phyloP scores from a whole-genome alignment of 2,797 vertebrate species.

The Natrix natrix region DNA sequence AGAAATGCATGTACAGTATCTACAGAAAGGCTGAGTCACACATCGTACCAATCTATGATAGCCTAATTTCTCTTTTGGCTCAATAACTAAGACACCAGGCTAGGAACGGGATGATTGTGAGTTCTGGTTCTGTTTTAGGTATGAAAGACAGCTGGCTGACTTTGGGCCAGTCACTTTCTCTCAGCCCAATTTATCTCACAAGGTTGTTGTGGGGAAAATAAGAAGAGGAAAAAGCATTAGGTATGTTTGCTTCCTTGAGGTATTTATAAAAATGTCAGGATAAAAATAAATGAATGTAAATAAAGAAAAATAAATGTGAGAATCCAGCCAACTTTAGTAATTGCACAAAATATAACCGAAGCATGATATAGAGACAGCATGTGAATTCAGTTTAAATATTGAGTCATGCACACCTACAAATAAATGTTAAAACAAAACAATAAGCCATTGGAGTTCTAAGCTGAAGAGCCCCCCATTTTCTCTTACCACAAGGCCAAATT shows the following conservation, averaged over 20 bases:
- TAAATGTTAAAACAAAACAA: not conserved
- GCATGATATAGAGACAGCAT: not conserved
- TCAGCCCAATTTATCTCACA: not conserved
- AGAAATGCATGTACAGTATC: not conserved
- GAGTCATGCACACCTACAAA: not conserved
- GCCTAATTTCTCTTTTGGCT: not conserved
- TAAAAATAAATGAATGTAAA: not conserved
- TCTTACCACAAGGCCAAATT: not conserved
- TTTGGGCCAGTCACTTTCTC: not conserved
- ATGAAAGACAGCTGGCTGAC: not conserved
- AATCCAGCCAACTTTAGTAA: not conserved
- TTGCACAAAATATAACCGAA: not conserved
- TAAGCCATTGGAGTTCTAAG: not conserved
- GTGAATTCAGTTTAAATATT: not conserved
- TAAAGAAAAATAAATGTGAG: not conserved
- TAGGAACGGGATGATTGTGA: not conserved
- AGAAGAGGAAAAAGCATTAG: not conserved
- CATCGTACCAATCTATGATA: not conserved
- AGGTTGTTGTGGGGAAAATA: not conserved
- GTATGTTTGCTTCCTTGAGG: not conserved
- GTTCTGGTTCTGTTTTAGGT: not conserved
- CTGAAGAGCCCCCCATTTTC: not conserved
- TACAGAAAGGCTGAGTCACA: not conserved
- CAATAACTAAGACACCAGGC: not conserved
- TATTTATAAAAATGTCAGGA: not conserved